Evolutionary conservation across 2,888 invertebrate species (phyloP).

Genomic region (Meloe dianella): DNA sequence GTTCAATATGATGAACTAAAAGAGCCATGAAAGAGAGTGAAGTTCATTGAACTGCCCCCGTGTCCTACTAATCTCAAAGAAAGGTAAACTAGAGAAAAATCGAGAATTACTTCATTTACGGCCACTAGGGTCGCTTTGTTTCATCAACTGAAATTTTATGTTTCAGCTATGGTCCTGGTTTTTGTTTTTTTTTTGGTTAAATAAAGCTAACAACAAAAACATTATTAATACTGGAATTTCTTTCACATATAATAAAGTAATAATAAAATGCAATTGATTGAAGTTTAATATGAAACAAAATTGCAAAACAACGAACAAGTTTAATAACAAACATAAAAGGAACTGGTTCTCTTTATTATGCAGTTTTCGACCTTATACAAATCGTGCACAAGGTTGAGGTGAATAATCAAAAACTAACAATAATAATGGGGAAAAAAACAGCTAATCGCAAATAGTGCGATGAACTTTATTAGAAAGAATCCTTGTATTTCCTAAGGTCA

Average conservation of each 20-base stretch:
- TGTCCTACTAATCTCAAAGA: conserved; percentile 59
- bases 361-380: conserved; percentile 35
- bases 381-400: conserved; percentile 32
- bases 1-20: not conserved
- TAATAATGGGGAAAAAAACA: not conserved
- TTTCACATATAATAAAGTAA: not conserved
- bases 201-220: too few relatives aligned
- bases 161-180: too few relatives aligned
- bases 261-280: not conserved
- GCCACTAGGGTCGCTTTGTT: not conserved
- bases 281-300: conserved; percentile 10
- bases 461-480: conserved; percentile 22
- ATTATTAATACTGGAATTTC: not conserved
- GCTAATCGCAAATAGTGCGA: conserved; percentile 25
- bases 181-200: too few relatives aligned
- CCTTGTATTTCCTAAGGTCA: not conserved
- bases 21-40: conserved; percentile 25
- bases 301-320: conserved; percentile 36
- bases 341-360: conserved; percentile 38
- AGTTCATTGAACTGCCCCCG: conserved; percentile 59
- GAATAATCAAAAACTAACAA: conserved; percentile 16
- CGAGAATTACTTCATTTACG: conserved; percentile 35
- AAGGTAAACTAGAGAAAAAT: conserved; percentile 50
- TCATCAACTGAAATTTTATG: not conserved
- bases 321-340: conserved; percentile 34